Evolutionary conservation across 2,113 vertebrate genomes (phyloP).

Genomic region (Cephalopterus ornatus): DNA sequence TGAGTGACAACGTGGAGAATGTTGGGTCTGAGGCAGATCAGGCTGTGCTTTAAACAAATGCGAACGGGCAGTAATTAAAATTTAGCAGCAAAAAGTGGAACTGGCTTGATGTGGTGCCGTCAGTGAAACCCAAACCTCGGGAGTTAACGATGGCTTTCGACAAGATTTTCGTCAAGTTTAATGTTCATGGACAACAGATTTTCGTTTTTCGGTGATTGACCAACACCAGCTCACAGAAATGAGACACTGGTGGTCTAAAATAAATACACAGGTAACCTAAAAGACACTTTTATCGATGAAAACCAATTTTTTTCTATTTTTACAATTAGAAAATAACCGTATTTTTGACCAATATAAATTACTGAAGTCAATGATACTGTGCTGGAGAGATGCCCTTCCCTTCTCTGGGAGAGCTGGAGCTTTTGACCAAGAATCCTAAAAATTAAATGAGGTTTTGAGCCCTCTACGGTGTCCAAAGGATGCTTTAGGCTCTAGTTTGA

Average conservation of each 20-base stretch:
- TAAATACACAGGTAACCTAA: background rate
- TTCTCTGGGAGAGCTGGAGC: fast-evolving
- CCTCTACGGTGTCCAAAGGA: background rate
- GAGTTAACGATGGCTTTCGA: background rate
- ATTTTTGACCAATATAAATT: background rate
- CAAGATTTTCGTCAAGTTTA: background rate
- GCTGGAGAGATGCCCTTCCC: background rate
- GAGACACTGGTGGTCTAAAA: background rate
- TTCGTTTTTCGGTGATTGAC: background rate
- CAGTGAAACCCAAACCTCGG: background rate
- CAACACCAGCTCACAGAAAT: background rate
- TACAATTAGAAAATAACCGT: background rate
- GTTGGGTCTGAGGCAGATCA: background rate
- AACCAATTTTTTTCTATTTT: background rate
- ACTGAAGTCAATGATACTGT: background rate
- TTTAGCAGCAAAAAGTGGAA: slow-evolving; percentile 3
- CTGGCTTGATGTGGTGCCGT: background rate
- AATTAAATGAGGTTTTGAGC: background rate
- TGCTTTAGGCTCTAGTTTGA: fast-evolving
- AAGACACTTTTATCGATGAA: background rate
- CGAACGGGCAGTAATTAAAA: slow-evolving; percentile 53
- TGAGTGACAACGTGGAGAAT: slow-evolving; percentile 15
- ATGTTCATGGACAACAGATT: background rate
- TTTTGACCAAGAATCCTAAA: background rate
- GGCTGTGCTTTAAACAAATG: slow-evolving; percentile 1